Conservation (phyloP, 2,888 invertebrate genomes). For the Drosophila sordidapex region DNA sequence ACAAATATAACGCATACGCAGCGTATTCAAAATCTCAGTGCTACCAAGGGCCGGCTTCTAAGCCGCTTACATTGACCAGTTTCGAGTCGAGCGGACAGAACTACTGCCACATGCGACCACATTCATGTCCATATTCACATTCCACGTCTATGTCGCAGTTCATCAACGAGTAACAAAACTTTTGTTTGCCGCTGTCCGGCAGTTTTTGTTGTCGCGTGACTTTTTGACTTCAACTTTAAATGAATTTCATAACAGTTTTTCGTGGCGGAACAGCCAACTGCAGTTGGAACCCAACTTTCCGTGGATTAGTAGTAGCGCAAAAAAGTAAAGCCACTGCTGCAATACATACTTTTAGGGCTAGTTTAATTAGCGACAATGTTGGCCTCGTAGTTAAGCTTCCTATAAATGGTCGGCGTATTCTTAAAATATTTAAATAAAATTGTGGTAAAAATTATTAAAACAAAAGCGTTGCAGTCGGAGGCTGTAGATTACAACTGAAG, state of each 20-base stretch:
- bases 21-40: constrained; percentile 43
- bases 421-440: constrained; percentile 7
- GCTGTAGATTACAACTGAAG: not conserved
- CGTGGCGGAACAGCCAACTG: constrained; percentile 26
- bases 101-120: constrained; percentile 56
- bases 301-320: constrained; percentile 51
- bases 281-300: constrained; percentile 55
- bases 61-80: constrained; percentile 73
- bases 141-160: constrained; percentile 56
- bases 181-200: constrained; percentile 42
- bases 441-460: not conserved
- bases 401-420: constrained; percentile 36
- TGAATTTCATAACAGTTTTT: constrained; percentile 69
- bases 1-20: constrained; percentile 71
- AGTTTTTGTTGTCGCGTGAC: constrained; percentile 54
- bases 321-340: constrained; percentile 33
- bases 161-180: constrained; percentile 66
- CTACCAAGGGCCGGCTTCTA: constrained; percentile 52
- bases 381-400: constrained; percentile 30
- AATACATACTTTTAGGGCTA: constrained; percentile 45
- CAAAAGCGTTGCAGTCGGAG: not conserved
- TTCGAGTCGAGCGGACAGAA: constrained; percentile 28
- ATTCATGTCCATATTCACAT: constrained; percentile 16
- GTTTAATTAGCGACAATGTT: constrained; percentile 48
- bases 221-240: constrained; percentile 73